Percentiles rank a stretch among this genome's conserved stretches.
Evolutionary conservation across 2,797 vertebrate genomes (phyloP).

Genomic region (Propithecus deckenii): DNA sequence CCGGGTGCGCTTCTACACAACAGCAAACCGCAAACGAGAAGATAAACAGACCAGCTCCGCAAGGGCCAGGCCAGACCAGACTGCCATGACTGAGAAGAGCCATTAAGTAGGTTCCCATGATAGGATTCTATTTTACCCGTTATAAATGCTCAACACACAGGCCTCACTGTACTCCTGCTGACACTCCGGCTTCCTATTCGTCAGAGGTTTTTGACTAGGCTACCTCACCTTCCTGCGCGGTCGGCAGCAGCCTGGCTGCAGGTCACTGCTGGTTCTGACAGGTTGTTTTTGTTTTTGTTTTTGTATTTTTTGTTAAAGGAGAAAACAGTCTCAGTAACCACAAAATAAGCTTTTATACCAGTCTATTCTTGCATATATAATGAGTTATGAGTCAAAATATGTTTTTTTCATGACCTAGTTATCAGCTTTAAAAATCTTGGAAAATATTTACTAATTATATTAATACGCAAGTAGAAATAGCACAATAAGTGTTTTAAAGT

Average conservation of each 20-base stretch:
- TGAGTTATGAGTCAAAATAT: neutral
- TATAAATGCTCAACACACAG: constrained; percentile 59
- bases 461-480: neutral
- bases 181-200: constrained; percentile 58
- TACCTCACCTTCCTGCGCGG: neutral
- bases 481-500: neutral
- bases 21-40: constrained; percentile 13
- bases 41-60: constrained; percentile 53
- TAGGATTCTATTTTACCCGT: constrained; percentile 61
- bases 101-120: constrained; percentile 65
- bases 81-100: constrained; percentile 45
- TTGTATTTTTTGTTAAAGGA: neutral
- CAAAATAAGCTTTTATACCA: neutral
- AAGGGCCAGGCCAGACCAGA: neutral
- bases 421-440: neutral
- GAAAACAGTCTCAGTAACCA: neutral
- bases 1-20: neutral
- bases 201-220: constrained; percentile 60
- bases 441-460: neutral
- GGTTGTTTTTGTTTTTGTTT: neutral
- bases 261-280: constrained; percentile 12
- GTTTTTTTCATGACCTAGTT: neutral
- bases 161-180: constrained; percentile 9
- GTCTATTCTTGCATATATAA: neutral
- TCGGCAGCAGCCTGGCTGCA: constrained; percentile 27